These are phyloP conservation scores for Balaeniceps rex DNA, from an alignment of 2,113 vertebrate species.

Conservation along the genomic window DNA sequence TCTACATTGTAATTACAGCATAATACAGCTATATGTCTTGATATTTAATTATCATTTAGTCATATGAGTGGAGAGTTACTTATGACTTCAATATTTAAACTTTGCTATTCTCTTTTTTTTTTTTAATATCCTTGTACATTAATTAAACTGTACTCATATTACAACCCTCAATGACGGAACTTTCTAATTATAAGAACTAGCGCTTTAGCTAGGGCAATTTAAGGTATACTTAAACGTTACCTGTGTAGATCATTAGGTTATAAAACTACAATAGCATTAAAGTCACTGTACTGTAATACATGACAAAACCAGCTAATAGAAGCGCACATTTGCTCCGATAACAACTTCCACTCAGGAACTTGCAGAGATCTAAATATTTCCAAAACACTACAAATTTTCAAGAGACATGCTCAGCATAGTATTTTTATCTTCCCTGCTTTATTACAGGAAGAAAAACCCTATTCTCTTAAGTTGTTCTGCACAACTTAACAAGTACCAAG, in stretches of 20 bases:
- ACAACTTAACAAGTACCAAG: background rate
- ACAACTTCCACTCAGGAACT: background rate
- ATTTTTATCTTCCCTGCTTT: background rate
- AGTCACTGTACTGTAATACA: background rate
- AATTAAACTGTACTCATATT: background rate
- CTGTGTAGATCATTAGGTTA: background rate
- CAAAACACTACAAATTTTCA: background rate
- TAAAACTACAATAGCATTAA: background rate
- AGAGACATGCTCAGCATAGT: background rate
- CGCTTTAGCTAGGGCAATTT: background rate
- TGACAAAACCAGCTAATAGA: background rate
- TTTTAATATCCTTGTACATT: background rate
- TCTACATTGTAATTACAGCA: background rate
- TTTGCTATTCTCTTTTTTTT: background rate
- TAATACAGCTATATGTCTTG: background rate
- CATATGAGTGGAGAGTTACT: background rate
- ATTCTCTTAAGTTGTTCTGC: background rate
- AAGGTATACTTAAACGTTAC: fast-evolving
- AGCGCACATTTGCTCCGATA: background rate
- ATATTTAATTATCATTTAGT: background rate
- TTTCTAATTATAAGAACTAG: background rate
- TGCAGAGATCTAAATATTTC: background rate
- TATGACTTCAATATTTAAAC: background rate
- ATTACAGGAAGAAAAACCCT: background rate
- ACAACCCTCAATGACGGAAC: background rate